phyloP scores from a whole-genome alignment of 2,888 invertebrate species.

The Cantharis nigra region DNA sequence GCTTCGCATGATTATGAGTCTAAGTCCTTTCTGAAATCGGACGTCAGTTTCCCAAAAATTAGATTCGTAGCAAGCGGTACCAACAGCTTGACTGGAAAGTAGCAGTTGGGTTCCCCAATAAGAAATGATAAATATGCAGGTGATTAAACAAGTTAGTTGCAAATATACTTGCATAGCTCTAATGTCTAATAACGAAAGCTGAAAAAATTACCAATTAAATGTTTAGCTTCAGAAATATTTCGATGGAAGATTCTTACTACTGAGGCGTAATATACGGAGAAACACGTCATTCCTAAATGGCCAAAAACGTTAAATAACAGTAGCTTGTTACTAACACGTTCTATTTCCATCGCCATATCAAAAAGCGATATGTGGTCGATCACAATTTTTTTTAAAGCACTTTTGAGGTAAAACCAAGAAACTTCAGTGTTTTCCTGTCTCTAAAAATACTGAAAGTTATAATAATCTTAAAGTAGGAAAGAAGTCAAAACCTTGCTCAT shows the following conservation, averaged over 20 bases:
- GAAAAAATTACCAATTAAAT: background rate
- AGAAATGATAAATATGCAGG: background rate
- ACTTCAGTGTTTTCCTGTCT: background rate
- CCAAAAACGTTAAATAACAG: background rate
- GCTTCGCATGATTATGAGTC: background rate
- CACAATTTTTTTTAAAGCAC: background rate
- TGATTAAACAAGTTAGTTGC: background rate
- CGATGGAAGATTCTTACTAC: background rate
- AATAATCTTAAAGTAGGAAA: background rate
- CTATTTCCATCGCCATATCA: background rate
- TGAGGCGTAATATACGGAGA: constrained; percentile 3
- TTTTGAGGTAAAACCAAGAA: background rate
- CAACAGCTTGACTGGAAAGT: background rate
- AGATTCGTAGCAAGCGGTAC: background rate
- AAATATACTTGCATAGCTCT: background rate
- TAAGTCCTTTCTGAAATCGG: background rate
- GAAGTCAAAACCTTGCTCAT: background rate
- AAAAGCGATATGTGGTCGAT: background rate
- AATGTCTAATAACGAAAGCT: constrained; percentile 4
- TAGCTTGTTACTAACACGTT: background rate
- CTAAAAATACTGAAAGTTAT: background rate
- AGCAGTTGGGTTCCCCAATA: constrained; percentile 1
- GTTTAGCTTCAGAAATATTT: background rate
- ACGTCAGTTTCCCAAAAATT: constrained; percentile 3
- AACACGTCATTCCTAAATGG: constrained; percentile 4